Conservation (phyloP, 2,888 invertebrate genomes). For the Salticus scenicus region DNA sequence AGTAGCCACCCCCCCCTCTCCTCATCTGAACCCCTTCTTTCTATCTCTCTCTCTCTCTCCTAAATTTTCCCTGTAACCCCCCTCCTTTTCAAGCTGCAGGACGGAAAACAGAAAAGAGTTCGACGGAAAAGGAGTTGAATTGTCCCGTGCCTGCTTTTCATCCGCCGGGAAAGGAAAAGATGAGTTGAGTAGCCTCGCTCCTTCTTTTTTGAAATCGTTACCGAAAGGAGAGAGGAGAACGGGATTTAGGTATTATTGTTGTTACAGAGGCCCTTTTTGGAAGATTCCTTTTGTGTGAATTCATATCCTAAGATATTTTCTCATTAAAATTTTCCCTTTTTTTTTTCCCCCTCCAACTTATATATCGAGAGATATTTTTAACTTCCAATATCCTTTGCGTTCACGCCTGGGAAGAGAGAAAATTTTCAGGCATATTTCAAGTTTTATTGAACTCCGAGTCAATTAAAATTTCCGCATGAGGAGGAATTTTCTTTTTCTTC, state of each 20-base stretch:
- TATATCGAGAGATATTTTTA: too few relatives aligned
- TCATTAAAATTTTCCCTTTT: too few relatives aligned
- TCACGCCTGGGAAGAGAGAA: too few relatives aligned
- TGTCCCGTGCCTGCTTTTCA: constrained; percentile 50
- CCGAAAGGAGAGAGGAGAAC: constrained; percentile 29
- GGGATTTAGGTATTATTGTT: constrained; percentile 65
- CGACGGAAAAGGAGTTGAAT: constrained; percentile 60
- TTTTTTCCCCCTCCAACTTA: too few relatives aligned
- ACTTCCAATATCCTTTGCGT: too few relatives aligned
- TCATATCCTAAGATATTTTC: constrained; percentile 7
- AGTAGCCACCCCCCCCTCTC: too few relatives aligned
- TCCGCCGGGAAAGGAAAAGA: constrained; percentile 46
- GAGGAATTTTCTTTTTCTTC: too few relatives aligned
- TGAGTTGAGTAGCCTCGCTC: constrained; percentile 54
- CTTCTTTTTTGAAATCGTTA: constrained; percentile 66
- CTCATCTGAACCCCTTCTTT: background rate
- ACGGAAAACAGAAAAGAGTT: constrained; percentile 56
- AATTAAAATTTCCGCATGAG: too few relatives aligned
- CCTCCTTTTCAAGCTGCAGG: constrained; percentile 20
- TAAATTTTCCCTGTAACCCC: too few relatives aligned
- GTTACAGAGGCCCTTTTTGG: constrained; percentile 35
- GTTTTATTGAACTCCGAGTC: too few relatives aligned
- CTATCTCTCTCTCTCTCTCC: background rate
- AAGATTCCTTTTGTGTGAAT: background rate
- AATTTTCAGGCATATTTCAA: too few relatives aligned